These are phyloP conservation scores for Lindbergichthys nudifrons DNA, from an alignment of 2,797 vertebrate genomes.

Conservation along the genomic window DNA sequence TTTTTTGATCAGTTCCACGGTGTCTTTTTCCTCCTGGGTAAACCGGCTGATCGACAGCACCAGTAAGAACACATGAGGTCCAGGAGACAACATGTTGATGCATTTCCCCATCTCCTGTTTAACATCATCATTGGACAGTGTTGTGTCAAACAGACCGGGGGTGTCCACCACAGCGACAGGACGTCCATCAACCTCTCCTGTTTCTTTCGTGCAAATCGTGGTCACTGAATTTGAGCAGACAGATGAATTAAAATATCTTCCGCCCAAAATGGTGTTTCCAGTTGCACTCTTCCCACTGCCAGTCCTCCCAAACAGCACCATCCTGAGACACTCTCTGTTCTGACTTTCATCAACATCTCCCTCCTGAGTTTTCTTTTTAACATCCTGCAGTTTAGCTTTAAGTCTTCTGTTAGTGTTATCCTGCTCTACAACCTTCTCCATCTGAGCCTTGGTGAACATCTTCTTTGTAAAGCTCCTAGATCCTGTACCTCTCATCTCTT, in stretches of 20 bases:
- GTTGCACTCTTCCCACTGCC: conserved; percentile 51
- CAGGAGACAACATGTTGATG: conserved; percentile 40
- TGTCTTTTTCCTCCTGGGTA: conserved; percentile 9
- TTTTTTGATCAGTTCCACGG: conserved; percentile 26
- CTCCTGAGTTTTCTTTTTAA: too few species aligned
- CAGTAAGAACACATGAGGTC: conserved; percentile 41
- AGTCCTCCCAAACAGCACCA: conserved; percentile 56
- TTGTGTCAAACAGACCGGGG: conserved; percentile 45
- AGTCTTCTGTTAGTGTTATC: too few species aligned
- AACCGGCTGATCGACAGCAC: conserved; percentile 37
- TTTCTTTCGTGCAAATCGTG: neutral
- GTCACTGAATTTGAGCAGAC: neutral
- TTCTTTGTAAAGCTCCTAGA: too few species aligned
- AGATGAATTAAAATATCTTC: neutral
- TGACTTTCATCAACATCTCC: too few species aligned
- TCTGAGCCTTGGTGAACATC: too few species aligned
- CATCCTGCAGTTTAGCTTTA: too few species aligned
- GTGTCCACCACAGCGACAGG: conserved; percentile 46
- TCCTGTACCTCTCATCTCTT: too few species aligned
- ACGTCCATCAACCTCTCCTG: conserved; percentile 27
- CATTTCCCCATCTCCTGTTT: conserved; percentile 52
- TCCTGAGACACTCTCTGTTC: conserved; percentile 30
- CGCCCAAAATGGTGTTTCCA: conserved; percentile 48
- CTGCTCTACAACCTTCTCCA: neutral
- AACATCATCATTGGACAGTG: neutral